Base-by-base conservation (phyloP, 2,113 vertebrate species). In the Chloropsis cyanopogon region DNA sequence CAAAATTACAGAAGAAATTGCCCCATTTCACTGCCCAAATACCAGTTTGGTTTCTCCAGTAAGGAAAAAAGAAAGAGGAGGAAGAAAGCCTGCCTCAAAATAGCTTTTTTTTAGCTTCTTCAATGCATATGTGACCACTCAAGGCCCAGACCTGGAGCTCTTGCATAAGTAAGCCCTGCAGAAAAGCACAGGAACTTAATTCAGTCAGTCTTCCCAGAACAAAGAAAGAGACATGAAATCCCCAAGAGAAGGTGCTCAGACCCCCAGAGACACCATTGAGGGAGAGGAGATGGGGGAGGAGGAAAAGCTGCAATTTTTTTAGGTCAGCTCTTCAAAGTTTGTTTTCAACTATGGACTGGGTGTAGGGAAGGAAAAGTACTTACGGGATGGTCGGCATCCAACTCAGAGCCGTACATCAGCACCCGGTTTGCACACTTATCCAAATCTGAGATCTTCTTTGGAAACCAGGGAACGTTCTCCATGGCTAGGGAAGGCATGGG, bases 351-450 rank as follows among this genome's bases (percentile, higher is more conserved):
- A 10, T 19, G 11, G 23, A 25, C 2, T 64, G 37, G 28, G 8
- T 23, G 14, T 14, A 22, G 24, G 4, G 23, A 35, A 50, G 33
- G 4, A 26, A 29, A 68, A 42, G n/a, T 96, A 96, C 96, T 97
- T 95, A 99, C 98, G 24, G 98, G 98, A 76, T 99, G 98, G 75
- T 99, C 99, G 1, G 99, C 99, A 94, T 99, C 99, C 95, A 99
- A 96, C 50, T 99, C 99, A 0, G 98, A 99, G 29, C 99, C 99
- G 0, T 99, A 99, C 99, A 99, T 99, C 97, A 99, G 96, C 91
- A 99, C 99, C 86, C 99, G 97, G 95, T 99, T 99, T 29, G 99
- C 98, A 97, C 99, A 99, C 88, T 98, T 98, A 97, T 99, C 99
- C 98, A 99, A 97, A 96, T 99, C 99, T 50, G 99, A 98, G 94